These are phyloP conservation scores for Mirounga angustirostris DNA, from an alignment of 2,113 vertebrate genomes.

Conservation along the genomic window DNA sequence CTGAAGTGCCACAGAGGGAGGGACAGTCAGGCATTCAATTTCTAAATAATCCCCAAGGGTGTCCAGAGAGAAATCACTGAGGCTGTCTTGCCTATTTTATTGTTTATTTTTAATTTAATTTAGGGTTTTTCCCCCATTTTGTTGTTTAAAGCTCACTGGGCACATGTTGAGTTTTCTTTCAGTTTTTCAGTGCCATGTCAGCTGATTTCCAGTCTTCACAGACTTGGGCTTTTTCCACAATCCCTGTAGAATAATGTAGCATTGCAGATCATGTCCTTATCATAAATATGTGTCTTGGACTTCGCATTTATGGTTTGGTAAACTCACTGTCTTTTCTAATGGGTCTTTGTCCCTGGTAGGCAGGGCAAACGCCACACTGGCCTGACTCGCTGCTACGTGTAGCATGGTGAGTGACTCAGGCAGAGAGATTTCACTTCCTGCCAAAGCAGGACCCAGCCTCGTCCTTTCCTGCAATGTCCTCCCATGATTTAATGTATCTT, in stretches of 20 bases:
- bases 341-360: background rate
- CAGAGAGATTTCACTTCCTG: background rate
- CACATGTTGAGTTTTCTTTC: background rate
- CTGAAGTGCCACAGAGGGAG: background rate
- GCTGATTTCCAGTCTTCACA: background rate
- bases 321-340: background rate
- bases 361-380: background rate
- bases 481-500: background rate
- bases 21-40: background rate
- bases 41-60: background rate
- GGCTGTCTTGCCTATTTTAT: background rate
- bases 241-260: background rate
- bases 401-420: background rate
- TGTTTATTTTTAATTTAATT: background rate
- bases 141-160: background rate
- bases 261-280: background rate
- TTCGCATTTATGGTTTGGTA: background rate
- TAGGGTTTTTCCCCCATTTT: background rate
- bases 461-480: background rate
- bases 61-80: background rate
- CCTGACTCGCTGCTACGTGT: background rate
- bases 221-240: background rate
- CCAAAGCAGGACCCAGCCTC: background rate
- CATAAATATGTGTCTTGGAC: background rate
- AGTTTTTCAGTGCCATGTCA: background rate